Conservation (phyloP, 2,888 invertebrate genomes). For the Thumatha senex region DNA sequence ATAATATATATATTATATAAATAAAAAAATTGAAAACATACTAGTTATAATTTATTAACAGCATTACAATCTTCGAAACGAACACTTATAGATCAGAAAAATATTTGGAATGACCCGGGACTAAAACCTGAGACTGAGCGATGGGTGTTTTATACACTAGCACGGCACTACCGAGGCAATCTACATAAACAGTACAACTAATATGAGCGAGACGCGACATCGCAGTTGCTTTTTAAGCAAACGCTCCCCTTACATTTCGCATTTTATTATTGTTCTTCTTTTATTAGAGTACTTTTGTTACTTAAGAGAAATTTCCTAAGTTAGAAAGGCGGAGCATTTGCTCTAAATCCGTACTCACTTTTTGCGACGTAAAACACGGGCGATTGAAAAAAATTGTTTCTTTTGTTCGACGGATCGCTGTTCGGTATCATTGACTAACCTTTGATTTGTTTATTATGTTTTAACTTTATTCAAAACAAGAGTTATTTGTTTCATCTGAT, state of each 20-base stretch:
- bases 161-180: neutral
- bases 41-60: neutral
- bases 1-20: no score
- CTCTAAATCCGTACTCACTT: conserved; percentile 78
- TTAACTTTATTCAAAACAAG: neutral
- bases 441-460: conserved; percentile 25
- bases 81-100: no score
- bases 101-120: no score
- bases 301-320: conserved; percentile 80
- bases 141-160: no score
- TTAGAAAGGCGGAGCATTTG: conserved; percentile 72
- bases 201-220: conserved; percentile 30
- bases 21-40: no score
- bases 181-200: conserved; percentile 10
- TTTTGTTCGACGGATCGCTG: conserved; percentile 34
- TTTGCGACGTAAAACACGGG: conserved; percentile 72
- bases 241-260: conserved; percentile 67
- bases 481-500: neutral
- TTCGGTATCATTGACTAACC: conserved; percentile 23
- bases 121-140: no score
- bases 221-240: conserved; percentile 52
- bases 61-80: no score
- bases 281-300: conserved; percentile 82
- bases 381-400: conserved; percentile 74
- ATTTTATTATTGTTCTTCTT: conserved; percentile 82